phyloP scores from a whole-genome alignment of 2,888 invertebrate species.

The Trachelus tabidus region DNA sequence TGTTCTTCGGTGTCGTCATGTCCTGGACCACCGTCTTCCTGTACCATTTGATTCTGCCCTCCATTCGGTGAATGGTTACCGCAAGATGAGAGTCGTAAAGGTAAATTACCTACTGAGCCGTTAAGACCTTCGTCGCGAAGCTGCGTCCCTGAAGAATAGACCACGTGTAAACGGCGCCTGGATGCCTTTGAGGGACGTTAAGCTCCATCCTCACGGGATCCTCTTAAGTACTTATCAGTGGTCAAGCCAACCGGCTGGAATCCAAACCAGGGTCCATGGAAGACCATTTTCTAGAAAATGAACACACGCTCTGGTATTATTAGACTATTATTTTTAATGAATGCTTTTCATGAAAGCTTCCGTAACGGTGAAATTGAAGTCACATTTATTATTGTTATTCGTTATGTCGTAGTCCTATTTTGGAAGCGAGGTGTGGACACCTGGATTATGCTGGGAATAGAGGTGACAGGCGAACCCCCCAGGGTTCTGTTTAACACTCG shows the following conservation, averaged over 20 bases:
- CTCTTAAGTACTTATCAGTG: background rate
- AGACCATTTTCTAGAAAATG: background rate
- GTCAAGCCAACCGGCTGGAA: background rate
- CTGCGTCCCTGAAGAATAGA: background rate
- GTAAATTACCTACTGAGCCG: constrained; percentile 30
- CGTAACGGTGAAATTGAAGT: background rate
- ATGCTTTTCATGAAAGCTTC: background rate
- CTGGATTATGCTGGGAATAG: constrained; percentile 11
- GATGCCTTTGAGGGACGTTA: background rate
- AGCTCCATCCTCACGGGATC: background rate
- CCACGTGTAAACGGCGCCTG: background rate
- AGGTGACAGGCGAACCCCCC: constrained; percentile 20
- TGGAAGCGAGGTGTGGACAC: background rate
- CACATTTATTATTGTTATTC: background rate
- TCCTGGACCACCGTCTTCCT: constrained; percentile 14
- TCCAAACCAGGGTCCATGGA: background rate
- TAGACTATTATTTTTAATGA: background rate
- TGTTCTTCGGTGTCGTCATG: background rate
- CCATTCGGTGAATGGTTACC: constrained; percentile 22
- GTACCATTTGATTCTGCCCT: constrained; percentile 23
- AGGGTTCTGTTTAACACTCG: constrained; percentile 24
- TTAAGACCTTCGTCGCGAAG: constrained; percentile 21
- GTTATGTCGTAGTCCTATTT: background rate
- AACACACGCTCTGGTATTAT: background rate
- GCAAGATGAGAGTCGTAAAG: constrained; percentile 27